Evolutionary conservation across 2,888 invertebrate species (phyloP).

Genomic region (Malachius bipustulatus): DNA sequence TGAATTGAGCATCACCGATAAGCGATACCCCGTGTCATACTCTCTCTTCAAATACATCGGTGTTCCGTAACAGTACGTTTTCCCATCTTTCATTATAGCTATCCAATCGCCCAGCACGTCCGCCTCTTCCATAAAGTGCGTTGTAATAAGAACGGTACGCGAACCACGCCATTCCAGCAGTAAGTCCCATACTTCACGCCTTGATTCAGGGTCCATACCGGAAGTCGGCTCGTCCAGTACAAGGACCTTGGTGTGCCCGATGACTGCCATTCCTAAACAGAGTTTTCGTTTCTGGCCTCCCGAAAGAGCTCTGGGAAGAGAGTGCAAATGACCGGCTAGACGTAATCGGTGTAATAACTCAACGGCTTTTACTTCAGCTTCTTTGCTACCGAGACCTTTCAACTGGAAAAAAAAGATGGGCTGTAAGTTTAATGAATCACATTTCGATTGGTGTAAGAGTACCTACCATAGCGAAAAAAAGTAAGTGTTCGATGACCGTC

Average conservation of each 20-base stretch:
- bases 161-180: conserved; percentile 48
- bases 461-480: conserved; percentile 74
- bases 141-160: conserved; percentile 76
- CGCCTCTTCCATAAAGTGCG: conserved; percentile 95
- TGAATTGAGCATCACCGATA: conserved; percentile 43
- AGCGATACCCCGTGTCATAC: conserved; percentile 57
- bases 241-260: conserved; percentile 61
- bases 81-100: conserved; percentile 69
- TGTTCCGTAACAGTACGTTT: conserved; percentile 66
- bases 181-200: conserved; percentile 80
- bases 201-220: conserved; percentile 81
- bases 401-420: no score
- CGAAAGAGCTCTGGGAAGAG: conserved; percentile 54
- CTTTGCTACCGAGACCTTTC: conserved; percentile 42
- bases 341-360: conserved; percentile 46
- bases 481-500: conserved; percentile 71
- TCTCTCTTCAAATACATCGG: conserved; percentile 68
- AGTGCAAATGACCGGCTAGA: conserved; percentile 49
- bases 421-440: no score
- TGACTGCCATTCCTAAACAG: conserved; percentile 73
- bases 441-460: no score
- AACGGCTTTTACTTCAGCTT: conserved; percentile 42
- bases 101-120: conserved; percentile 84
- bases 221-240: conserved; percentile 81
- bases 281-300: conserved; percentile 91